Evolutionary conservation across 2,888 invertebrate genomes (phyloP), one percentile per base, ranked within the genome.

Genomic region (Drosophila fulvimacula): DNA sequence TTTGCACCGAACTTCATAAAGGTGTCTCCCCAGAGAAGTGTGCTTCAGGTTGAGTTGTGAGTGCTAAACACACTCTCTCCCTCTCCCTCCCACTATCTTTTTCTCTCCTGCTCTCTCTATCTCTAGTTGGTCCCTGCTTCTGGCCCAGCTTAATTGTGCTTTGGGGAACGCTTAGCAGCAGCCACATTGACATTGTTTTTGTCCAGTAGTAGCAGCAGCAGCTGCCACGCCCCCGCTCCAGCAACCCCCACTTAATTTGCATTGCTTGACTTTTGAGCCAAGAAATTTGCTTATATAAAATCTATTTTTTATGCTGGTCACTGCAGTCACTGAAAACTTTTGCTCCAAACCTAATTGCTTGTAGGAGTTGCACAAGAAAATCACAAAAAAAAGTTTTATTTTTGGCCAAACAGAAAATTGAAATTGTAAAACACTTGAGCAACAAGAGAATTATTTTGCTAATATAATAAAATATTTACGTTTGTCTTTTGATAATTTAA

Each of bases 261-360:
- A 79, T 75, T 79, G 70, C 70, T 79, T 63, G 76, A 76, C 76
- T 76, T 79, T 76, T 63, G 62, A 79, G 75, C 53, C 70, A 75
- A 76, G 79, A 70, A 79, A 55, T 66, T 70, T 63, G 34, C 59
- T 65, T 65, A 62, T 42, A 70, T 60, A 39, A 59, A 48, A 39
- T 62, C 66, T 70, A 63, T 58, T 76, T 79, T 62, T 63, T 59
- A 66, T 66, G 58, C 49, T 69, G 59, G 34, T 63, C 77, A 72
- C 44, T 60, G 59, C 48, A 60, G 41, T 13, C 13, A 21, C 19
- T 30, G 34, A 52, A 39, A 78, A 62, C 51, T 73, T 69, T 73
- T 56, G 9, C 36, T 7, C 21, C 34, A 38, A 57, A 55, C 59
- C 52, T 70, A 79, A 76, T 79, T 75, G 79, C 66, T 75, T 63